Conservation (phyloP, 2,113 vertebrate species). For the Psittacula cyanocephala region DNA sequence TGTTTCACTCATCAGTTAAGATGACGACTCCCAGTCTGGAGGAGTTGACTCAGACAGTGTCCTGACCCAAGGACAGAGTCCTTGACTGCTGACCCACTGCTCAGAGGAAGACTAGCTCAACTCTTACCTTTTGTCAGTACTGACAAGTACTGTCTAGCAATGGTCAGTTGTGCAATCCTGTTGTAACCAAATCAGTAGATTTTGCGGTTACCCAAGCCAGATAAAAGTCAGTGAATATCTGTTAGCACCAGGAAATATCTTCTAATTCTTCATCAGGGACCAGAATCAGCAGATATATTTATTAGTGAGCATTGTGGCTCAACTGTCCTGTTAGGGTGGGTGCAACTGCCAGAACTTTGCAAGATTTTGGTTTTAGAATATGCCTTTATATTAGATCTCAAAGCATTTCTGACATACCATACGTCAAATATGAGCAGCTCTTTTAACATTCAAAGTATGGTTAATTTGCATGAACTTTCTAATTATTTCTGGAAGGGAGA, state of each 20-base stretch:
- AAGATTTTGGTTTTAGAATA: background rate
- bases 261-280: background rate
- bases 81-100: background rate
- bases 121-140: background rate
- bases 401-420: background rate
- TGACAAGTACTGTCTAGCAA: background rate
- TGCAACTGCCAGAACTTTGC: background rate
- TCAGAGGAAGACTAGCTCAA: background rate
- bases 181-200: background rate
- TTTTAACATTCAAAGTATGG: background rate
- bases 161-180: background rate
- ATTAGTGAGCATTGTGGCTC: background rate
- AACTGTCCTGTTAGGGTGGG: background rate
- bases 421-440: background rate
- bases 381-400: background rate
- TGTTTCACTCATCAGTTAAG: background rate
- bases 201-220: background rate
- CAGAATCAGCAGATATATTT: background rate
- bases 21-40: background rate
- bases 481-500: background rate
- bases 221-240: background rate
- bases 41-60: background rate
- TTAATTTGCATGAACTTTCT: background rate
- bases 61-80: background rate
- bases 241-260: background rate